Evolutionary conservation across 2,113 vertebrate species (phyloP).

Genomic region (Acrocephalus kingi): DNA sequence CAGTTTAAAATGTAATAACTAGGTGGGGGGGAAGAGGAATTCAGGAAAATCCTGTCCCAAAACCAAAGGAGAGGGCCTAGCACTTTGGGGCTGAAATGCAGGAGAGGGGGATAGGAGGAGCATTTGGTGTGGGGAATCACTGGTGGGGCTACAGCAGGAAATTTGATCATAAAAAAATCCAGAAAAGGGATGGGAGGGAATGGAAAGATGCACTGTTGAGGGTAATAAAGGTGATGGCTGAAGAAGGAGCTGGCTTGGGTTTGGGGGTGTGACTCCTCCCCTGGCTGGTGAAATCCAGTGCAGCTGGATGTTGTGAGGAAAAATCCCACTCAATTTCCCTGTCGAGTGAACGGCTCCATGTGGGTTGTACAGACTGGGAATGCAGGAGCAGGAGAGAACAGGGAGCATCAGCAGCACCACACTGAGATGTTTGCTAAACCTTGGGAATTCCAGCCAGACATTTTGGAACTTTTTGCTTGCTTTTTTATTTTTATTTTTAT

Average conservation of each 20-base stretch:
- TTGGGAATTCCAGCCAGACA: not conserved
- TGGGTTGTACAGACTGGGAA: not conserved
- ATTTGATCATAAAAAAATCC: not conserved
- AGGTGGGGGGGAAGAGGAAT: fast-evolving
- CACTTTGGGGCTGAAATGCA: not conserved
- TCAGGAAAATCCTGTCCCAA: not conserved
- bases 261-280: not conserved
- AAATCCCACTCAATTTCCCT: fast-evolving
- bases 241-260: not conserved
- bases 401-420: not conserved
- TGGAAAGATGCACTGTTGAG: fast-evolving
- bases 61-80: not conserved
- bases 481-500: no score
- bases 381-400: not conserved
- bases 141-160: not conserved
- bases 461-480: not conserved
- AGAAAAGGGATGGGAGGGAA: not conserved
- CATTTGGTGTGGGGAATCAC: fast-evolving
- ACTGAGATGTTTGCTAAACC: not conserved
- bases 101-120: not conserved
- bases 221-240: not conserved
- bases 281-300: not conserved
- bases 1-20: not conserved
- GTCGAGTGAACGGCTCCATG: fast-evolving
- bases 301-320: not conserved